Evolutionary conservation across 53 echinoderm and acorn worm species (phyloP).

Genomic region (Temnopleurus reevesii): DNA sequence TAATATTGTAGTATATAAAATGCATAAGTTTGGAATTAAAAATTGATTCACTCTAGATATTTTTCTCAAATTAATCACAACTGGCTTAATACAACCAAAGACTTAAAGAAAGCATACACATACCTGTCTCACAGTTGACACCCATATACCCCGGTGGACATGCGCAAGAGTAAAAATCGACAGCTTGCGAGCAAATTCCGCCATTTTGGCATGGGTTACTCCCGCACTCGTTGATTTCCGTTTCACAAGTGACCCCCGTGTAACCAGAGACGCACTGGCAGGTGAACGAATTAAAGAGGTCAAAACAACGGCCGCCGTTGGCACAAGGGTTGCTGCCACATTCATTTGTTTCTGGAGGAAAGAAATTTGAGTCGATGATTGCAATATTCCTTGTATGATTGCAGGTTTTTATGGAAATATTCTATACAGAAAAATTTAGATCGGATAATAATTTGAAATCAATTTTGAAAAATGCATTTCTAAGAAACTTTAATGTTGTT

Average conservation of each 20-base stretch:
- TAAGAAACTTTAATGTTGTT: too few species aligned
- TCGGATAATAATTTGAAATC: too few species aligned
- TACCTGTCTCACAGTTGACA: constrained; percentile 41
- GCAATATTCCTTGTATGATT: too few species aligned
- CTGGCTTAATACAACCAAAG: background rate
- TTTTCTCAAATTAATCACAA: background rate
- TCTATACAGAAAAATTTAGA: too few species aligned
- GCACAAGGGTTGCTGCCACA: constrained; percentile 42
- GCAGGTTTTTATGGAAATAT: too few species aligned
- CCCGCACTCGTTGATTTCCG: constrained; percentile 13
- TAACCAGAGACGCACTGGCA: constrained; percentile 40
- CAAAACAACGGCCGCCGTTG: background rate
- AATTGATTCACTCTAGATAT: background rate
- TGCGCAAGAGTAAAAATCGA: background rate
- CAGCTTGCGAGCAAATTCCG: background rate
- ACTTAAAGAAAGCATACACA: background rate
- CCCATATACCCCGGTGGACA: background rate
- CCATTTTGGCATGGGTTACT: constrained; percentile 44
- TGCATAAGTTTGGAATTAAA: background rate
- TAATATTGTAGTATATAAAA: background rate
- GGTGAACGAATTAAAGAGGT: background rate
- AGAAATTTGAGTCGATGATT: background rate
- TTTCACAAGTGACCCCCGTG: constrained; percentile 32
- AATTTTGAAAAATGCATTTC: too few species aligned
- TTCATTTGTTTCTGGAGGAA: constrained; percentile 26